Conservation (phyloP, 2,888 invertebrate species). For the Cactoblastis cactorum region DNA sequence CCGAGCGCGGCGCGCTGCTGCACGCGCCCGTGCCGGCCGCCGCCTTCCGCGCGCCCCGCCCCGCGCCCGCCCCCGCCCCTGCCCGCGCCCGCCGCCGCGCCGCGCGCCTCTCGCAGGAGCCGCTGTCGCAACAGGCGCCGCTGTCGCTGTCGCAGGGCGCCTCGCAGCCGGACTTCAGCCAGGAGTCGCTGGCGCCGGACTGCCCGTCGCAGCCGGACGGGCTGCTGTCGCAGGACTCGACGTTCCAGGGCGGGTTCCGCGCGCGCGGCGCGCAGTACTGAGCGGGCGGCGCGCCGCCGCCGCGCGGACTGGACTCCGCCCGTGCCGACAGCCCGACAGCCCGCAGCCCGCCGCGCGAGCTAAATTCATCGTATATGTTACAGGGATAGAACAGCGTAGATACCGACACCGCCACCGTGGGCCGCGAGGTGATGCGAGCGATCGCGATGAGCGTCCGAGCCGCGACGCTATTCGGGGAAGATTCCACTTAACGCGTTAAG, state of each 20-base stretch:
- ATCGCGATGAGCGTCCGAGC: no score
- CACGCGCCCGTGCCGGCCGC: conserved; percentile 94
- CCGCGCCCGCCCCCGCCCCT: conserved; percentile 82
- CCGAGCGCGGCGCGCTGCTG: conserved; percentile 86
- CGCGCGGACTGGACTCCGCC: background rate
- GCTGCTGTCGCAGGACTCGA: conserved; percentile 94
- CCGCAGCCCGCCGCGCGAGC: conserved; percentile 32
- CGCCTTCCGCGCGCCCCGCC: conserved; percentile 92
- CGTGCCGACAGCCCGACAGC: conserved; percentile 28
- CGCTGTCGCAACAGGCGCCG: conserved; percentile 85
- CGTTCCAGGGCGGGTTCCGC: conserved; percentile 87
- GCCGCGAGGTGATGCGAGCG: background rate
- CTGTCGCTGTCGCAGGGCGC: conserved; percentile 86
- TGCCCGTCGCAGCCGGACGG: conserved; percentile 97
- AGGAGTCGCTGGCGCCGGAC: conserved; percentile 91
- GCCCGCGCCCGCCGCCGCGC: conserved; percentile 47
- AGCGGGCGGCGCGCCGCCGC: conserved; percentile 76
- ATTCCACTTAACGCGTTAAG: no score
- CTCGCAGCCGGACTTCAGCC: conserved; percentile 86
- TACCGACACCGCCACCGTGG: conserved; percentile 1
- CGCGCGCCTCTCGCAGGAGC: conserved; percentile 81
- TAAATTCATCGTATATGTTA: conserved; percentile 41
- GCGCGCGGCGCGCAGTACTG: conserved; percentile 85
- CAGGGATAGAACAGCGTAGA: conserved; percentile 44
- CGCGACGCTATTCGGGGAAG: no score